These are phyloP conservation scores for Prionace glauca DNA, from an alignment of 2,797 vertebrate genomes.

Conservation along the genomic window DNA sequence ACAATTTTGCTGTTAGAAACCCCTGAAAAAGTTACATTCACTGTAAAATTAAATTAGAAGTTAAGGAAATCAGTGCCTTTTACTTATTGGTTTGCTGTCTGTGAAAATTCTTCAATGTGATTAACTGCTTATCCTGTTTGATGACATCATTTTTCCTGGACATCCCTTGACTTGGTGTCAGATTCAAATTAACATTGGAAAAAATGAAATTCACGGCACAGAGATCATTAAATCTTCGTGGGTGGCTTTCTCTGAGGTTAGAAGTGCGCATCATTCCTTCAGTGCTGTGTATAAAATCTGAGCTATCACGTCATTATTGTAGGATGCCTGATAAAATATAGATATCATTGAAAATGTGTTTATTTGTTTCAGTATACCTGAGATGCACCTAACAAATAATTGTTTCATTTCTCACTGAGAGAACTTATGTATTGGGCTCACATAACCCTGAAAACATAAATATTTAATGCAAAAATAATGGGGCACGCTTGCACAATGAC, in stretches of 20 bases:
- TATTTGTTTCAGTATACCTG: neutral
- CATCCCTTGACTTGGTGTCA: neutral
- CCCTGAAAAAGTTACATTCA: neutral
- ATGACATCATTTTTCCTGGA: neutral
- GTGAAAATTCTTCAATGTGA: neutral
- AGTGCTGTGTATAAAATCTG: neutral
- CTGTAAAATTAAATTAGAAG: neutral
- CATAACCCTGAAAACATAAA: conserved; percentile 4
- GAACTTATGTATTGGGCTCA: neutral
- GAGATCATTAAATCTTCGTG: neutral
- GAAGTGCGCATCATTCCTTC: neutral
- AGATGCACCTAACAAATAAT: neutral
- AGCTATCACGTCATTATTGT: neutral
- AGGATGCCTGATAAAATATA: neutral
- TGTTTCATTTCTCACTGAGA: neutral
- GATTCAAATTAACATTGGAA: neutral
- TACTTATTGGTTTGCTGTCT: neutral
- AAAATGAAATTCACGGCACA: neutral
- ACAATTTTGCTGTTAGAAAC: neutral
- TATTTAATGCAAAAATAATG: neutral
- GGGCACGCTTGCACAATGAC: neutral
- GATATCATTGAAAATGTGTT: neutral
- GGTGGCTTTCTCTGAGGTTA: neutral
- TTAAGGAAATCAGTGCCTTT: neutral
- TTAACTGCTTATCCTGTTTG: neutral